Evolutionary conservation across 2,797 vertebrate genomes (phyloP), one percentile per base, ranked within the genome.

Genomic region (Lagocephalus sceleratus): DNA sequence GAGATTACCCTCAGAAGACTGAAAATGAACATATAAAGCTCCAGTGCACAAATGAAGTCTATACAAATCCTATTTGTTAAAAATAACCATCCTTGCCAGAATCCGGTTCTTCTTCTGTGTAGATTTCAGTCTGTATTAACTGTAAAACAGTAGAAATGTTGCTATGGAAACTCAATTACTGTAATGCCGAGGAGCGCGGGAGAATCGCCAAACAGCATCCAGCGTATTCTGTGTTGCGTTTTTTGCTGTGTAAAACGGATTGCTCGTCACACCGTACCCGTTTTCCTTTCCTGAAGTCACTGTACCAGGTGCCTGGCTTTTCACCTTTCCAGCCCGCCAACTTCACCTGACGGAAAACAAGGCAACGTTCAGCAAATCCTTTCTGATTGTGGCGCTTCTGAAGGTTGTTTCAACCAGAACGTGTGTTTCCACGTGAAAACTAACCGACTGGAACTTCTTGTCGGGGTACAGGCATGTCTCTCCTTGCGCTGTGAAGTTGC

Each of bases 291-390:
- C 94, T 95, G 92, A 93, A 98, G 70, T 92, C 88, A 88, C 97
- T 98, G 92, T 94, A 98, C 96, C 96, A 99, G 78, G 90, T 90
- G 57, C 90, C 89, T 12, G 94, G 92, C 72, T 86, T 89, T 56
- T 99, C 97, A 86, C 94, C 96, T 89, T 93, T 96, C 96, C 97
- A 99, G 41, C 89, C 93, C 75, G 93, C 93, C 84, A 98, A 88
- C 88, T 94, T 97, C 82, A 94, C 95, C 96, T 98, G 92, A 67
- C 84, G 89, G 87, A 11, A 68, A 65, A 60, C 2, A 72, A 54
- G 15, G 3, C 25, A 32, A 20, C 8, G 9, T 41, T 47, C 51
- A 49, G 19, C 5, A 1, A 55, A 19, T 55, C 20, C 19, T 22
- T 42, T 29, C 22, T 25, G 12, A 35, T 12, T 11, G 12, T 32